Conservation (phyloP, 2,888 invertebrate genomes). For the Trichacis sp. region DNA sequence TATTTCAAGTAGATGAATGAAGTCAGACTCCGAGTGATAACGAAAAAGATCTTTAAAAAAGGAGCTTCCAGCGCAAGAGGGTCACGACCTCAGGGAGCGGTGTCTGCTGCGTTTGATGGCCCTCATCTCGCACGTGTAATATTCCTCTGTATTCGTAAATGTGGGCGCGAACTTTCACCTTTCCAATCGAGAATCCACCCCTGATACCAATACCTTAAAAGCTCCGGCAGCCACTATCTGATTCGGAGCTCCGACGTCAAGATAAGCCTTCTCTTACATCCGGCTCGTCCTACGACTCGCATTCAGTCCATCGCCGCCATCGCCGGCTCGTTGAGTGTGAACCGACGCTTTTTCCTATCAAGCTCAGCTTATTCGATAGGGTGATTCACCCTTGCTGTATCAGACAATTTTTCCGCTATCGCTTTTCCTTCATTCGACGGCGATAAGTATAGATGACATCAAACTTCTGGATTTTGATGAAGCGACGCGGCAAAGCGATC, state of each 20-base stretch:
- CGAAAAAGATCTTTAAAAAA: too few relatives aligned
- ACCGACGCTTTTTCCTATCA: conserved; percentile 58
- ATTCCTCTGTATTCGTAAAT: conserved; percentile 37
- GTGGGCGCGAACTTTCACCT: conserved; percentile 24
- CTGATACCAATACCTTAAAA: conserved; percentile 63
- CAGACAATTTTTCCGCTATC: conserved; percentile 52
- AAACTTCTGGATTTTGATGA: conserved; percentile 18
- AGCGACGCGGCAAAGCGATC: conserved; percentile 7
- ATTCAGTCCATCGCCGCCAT: conserved; percentile 36
- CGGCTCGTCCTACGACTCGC: conserved; percentile 35
- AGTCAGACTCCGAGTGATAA: too few relatives aligned
- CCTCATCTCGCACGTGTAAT: conserved; percentile 47
- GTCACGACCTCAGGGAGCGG: conserved; percentile 35
- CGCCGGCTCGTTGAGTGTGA: conserved; percentile 42
- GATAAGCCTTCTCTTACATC: conserved; percentile 65
- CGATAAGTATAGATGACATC: conserved; percentile 43
- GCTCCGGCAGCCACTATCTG: conserved; percentile 56
- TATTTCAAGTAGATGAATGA: too few relatives aligned
- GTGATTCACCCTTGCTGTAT: conserved; percentile 49
- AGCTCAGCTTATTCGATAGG: conserved; percentile 51
- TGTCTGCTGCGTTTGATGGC: conserved; percentile 23
- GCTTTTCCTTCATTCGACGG: conserved; percentile 36
- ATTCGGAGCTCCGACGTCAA: conserved; percentile 54
- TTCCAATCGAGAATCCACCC: conserved; percentile 38
- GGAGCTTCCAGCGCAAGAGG: conserved; percentile 21